Base-by-base conservation (phyloP, 2,888 invertebrate genomes). In the Diachrysia chrysitis region DNA sequence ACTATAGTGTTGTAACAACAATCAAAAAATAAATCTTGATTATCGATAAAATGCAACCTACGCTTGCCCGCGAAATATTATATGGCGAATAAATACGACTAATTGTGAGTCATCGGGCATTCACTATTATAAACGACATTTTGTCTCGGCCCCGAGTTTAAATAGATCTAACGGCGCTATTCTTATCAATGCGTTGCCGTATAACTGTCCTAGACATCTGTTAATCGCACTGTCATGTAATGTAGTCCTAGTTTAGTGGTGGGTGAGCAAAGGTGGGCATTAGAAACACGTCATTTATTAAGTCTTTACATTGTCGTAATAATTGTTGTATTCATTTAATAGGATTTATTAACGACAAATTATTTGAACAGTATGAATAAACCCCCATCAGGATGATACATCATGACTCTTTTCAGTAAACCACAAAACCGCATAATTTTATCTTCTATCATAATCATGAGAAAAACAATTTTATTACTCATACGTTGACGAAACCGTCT, bases 151-250 rank as follows among this genome's bases (percentile, higher is more conserved):
- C 72, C 68, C 66, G 58, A 51, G 60, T 76, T 78, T 67, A 78
- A 78, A 78, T 78, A 78, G 75, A 75, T 69, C 75, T 72, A 61
- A 78, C 69, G 72, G 63, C 56, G 67, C 77, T 77, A 77, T 78
- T 75, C 75, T 75, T 75, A 69, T 78, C 72, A 69, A 63, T 63
- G 58, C 23, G 53, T 71, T 37, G 37, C 57, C 58, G 66, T 76
- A 57, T 76, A 76, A 76, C 73, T 76, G 77, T 73, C 66, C 66
- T 68, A 71, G 66, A 71, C 66, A 65, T 71, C 67, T 68, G 70
- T 65, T 76, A 74, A 76, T 73, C 58, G 63, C 51, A 68, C 63
- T 75, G 72, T 67, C 64, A 65, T 66, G 66, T 76, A 70, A 76
- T 68, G 61, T 67, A 67, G 48, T 57, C 63, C 62, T 58, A n/a